Evolutionary conservation across 53 echinoderm and acorn worm species (phyloP).

Genomic region (Crossaster papposus): DNA sequence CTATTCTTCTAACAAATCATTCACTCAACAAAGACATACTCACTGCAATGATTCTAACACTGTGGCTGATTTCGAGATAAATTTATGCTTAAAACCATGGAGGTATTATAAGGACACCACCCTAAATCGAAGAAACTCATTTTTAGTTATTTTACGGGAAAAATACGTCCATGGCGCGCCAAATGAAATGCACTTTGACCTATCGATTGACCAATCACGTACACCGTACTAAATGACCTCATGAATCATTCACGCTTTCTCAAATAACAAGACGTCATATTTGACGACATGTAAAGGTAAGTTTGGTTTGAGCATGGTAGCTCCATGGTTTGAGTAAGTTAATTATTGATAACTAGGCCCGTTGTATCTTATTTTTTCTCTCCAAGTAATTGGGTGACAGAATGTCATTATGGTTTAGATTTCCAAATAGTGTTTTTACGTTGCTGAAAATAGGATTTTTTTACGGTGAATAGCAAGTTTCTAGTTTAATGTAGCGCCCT

Average conservation of each 20-base stretch:
- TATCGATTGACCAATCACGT: neutral
- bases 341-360: too few species aligned
- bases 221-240: neutral
- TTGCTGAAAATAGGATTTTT: too few species aligned
- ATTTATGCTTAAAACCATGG: neutral
- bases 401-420: too few species aligned
- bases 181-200: slow-evolving; percentile 29
- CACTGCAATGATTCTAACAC: neutral
- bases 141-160: neutral
- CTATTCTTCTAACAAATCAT: neutral
- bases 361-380: too few species aligned
- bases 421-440: too few species aligned
- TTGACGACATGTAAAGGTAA: too few species aligned
- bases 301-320: too few species aligned
- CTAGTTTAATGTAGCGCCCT: too few species aligned
- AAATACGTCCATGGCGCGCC: slow-evolving; percentile 4
- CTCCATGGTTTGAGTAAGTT: too few species aligned
- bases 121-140: neutral
- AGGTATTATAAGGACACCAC: neutral
- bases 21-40: neutral
- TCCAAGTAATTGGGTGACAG: too few species aligned
- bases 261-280: too few species aligned
- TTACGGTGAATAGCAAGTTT: too few species aligned
- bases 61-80: neutral
- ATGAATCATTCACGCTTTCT: slow-evolving; percentile 43